These are phyloP conservation scores for Lophius americanus DNA, from an alignment of 2,797 vertebrate species.

Conservation along the genomic window DNA sequence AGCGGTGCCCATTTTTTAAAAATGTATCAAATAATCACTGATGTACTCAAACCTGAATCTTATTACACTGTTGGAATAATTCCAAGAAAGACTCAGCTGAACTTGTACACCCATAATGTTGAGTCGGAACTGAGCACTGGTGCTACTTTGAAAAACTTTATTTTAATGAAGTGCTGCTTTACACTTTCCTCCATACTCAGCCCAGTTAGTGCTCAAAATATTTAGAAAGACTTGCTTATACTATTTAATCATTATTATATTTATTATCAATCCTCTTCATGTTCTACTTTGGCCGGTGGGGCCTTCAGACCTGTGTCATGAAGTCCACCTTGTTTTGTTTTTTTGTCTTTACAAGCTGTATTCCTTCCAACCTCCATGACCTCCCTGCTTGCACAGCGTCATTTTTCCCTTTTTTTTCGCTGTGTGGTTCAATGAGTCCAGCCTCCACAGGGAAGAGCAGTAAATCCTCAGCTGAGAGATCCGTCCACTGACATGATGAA, in stretches of 20 bases:
- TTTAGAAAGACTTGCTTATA: constrained; percentile 11
- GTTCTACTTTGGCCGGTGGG: constrained; percentile 15
- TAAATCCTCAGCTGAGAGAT: constrained; percentile 25
- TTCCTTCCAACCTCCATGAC: background rate
- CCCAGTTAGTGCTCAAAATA: constrained; percentile 6
- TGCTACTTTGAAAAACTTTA: constrained; percentile 5
- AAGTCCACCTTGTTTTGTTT: constrained; percentile 16
- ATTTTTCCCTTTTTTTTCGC: constrained; percentile 53
- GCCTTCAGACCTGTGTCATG: constrained; percentile 11
- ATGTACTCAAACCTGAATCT: background rate
- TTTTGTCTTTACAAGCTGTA: constrained; percentile 13
- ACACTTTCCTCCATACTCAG: constrained; percentile 6
- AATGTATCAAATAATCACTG: no score
- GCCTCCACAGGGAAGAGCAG: constrained; percentile 33
- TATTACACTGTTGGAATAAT: background rate
- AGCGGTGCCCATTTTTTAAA: no score
- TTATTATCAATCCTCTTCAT: constrained; percentile 21
- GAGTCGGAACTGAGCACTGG: constrained; percentile 3
- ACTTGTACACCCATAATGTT: background rate
- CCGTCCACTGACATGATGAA: constrained; percentile 16
- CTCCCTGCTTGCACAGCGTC: constrained; percentile 15
- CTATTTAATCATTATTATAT: background rate
- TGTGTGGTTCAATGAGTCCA: constrained; percentile 63
- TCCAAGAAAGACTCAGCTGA: background rate
- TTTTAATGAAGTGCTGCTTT: background rate